A percentile compares a stretch with the other conserved stretches of the same genome.
Conservation (phyloP, 2,113 vertebrate species). For the Sus scrofa region T2T-Sscrofa CM000820.6:57050001-57050500, state of each 20-base stretch:
- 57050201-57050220: neutral
- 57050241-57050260: neutral
- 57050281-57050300: neutral
- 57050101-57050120: neutral
- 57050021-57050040: neutral
- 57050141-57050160: neutral
- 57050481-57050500: neutral
- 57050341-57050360: neutral
- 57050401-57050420: too few species aligned
- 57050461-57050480: neutral
- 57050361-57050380: too few species aligned
- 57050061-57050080: neutral
- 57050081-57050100: neutral
- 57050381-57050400: too few species aligned
- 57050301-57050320: neutral
- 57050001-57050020: neutral
- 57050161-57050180: neutral
- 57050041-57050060: neutral
- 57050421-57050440: neutral
- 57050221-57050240: neutral
- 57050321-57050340: neutral
- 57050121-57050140: neutral
- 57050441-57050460: neutral
- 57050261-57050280: neutral
- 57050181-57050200: neutral